Evolutionary conservation across 2,888 invertebrate species (phyloP).

Genomic region (Drosophila niveifrons): DNA sequence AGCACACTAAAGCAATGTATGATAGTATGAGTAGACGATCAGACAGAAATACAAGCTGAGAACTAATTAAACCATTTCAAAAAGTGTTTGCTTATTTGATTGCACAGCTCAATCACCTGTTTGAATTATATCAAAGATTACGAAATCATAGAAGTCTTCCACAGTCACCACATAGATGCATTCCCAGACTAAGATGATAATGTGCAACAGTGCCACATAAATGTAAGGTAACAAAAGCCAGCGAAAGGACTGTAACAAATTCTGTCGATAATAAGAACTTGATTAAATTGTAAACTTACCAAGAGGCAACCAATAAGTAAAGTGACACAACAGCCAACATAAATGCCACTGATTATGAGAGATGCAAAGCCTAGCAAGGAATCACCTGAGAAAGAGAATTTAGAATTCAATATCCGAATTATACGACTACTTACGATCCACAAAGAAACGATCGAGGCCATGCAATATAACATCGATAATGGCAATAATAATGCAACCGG

Average conservation of each 20-base stretch:
- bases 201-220: slow-evolving; percentile 45
- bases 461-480: slow-evolving; percentile 64
- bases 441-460: slow-evolving; percentile 57
- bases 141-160: slow-evolving; percentile 52
- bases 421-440: slow-evolving; percentile 57
- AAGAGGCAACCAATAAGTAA: slow-evolving; percentile 56
- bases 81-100: neutral
- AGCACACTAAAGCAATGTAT: slow-evolving; percentile 12
- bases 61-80: slow-evolving; percentile 26
- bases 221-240: slow-evolving; percentile 57
- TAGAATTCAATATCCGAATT: neutral
- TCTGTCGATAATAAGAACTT: neutral
- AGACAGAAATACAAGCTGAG: slow-evolving; percentile 62
- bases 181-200: slow-evolving; percentile 44
- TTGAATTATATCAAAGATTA: slow-evolving; percentile 61
- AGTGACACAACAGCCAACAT: slow-evolving; percentile 58
- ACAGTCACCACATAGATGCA: slow-evolving; percentile 30
- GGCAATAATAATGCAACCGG: slow-evolving; percentile 69
- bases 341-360: slow-evolving; percentile 62
- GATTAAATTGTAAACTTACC: slow-evolving; percentile 27
- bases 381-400: slow-evolving; percentile 30
- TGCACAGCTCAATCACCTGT: slow-evolving; percentile 18
- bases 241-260: slow-evolving; percentile 33
- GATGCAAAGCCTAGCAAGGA: slow-evolving; percentile 45
- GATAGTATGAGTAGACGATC: slow-evolving; percentile 64